Percentiles rank a stretch among this genome's conserved stretches.
Evolutionary conservation across 1,140 invertebrate species (phyloP).

Genomic region (Mercenaria mercenaria): DNA sequence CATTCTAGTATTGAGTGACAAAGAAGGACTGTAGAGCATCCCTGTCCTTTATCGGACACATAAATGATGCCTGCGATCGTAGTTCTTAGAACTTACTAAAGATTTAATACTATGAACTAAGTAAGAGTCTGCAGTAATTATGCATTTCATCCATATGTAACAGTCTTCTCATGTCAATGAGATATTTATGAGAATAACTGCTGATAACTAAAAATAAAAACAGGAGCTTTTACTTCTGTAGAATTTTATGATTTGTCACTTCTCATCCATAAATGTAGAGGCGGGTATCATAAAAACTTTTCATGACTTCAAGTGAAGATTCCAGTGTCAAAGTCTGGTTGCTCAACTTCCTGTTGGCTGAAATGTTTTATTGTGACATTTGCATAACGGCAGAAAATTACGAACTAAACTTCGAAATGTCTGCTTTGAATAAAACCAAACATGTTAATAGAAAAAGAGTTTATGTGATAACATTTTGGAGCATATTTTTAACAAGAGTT

Average conservation of each 20-base stretch:
- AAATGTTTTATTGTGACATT: constrained; percentile 54
- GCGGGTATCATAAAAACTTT: neutral
- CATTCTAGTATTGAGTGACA: too few relatives aligned
- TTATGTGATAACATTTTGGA: neutral
- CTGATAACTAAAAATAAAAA: neutral
- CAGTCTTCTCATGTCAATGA: neutral
- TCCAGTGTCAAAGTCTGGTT: neutral
- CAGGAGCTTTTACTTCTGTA: neutral
- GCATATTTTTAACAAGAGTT: neutral
- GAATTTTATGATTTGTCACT: neutral
- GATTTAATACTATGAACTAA: too few relatives aligned
- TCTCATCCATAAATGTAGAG: neutral
- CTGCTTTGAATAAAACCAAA: constrained; percentile 39
- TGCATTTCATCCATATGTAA: too few relatives aligned
- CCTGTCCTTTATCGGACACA: too few relatives aligned
- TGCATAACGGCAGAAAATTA: constrained; percentile 31
- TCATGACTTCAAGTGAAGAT: neutral
- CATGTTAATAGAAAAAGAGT: constrained; percentile 20
- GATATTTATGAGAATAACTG: neutral
- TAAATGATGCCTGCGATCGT: too few relatives aligned
- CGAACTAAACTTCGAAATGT: neutral
- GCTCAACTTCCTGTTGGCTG: neutral
- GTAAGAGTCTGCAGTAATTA: too few relatives aligned
- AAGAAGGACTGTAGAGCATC: too few relatives aligned
- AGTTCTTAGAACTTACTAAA: too few relatives aligned